Conservation (phyloP, 2,113 vertebrate genomes). For the Crotalus horridus region DNA sequence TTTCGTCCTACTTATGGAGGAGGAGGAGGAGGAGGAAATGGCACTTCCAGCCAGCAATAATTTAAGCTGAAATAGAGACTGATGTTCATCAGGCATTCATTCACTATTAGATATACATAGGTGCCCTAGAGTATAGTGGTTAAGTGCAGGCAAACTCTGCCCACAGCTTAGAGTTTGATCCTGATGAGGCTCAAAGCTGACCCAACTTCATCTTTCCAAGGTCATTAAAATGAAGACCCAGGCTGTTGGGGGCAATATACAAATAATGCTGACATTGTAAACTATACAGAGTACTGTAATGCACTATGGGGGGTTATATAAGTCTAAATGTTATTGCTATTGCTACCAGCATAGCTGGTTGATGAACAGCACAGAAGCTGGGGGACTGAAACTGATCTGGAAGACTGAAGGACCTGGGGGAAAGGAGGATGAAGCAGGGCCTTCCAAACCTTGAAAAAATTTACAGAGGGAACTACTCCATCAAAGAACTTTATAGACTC, state of each 20-base stretch:
- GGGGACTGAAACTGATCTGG: background rate
- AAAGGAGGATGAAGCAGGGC: background rate
- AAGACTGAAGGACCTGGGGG: background rate
- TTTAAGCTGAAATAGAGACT: background rate
- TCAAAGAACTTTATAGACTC: background rate
- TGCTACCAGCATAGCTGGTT: background rate
- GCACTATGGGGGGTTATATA: background rate
- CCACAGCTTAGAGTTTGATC: background rate
- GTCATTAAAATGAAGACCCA: background rate
- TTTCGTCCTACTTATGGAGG: background rate
- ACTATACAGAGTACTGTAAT: background rate
- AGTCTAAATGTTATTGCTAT: background rate
- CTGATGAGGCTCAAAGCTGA: background rate
- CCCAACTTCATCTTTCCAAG: background rate
- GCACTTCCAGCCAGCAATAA: background rate
- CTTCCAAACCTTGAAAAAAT: background rate
- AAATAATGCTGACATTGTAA: background rate
- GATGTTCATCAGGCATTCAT: background rate
- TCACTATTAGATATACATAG: background rate
- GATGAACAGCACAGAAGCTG: background rate
- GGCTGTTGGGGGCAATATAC: background rate
- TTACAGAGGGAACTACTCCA: background rate
- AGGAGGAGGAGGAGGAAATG: background rate
- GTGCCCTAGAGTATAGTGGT: background rate
- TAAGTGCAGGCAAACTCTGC: background rate